Base-by-base conservation (phyloP, 2,113 vertebrate genomes). In the Indicator maculatus region DNA sequence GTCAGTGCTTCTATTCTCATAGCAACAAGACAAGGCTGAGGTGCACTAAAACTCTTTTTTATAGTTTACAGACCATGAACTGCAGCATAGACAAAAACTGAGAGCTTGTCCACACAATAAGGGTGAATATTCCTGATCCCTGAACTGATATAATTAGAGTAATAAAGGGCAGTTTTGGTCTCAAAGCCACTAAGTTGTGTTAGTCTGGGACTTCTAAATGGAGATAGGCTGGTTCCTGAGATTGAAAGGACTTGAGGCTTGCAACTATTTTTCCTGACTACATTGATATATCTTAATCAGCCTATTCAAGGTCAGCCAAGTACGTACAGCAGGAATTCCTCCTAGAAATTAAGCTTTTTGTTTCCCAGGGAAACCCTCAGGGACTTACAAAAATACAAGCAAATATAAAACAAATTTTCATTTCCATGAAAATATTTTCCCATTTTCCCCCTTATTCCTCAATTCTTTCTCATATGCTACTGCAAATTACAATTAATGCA, bases 401-500 rank as follows among this genome's bases (percentile, higher is more conserved):
- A 90, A 47, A 53, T 67, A 44, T 45, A 78, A 71, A 74, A 90
- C 31, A 93, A 41, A 26, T n/a, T 79, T 92, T n/a, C 7, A 61
- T 89, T 87, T 80, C 72, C 63, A 74, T 58, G 60, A 24, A 81
- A 90, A 52, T 71, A 59, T 77, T 77, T 81, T 61, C 16, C 41
- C 36, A 88, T 79, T 94, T 88, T 50, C 78, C 78, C 76, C 28
- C 55, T 69, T 50, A 31, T 3, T 45, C 45, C 56, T 90, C 82
- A 56, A 27, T 90, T 90, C 30, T 23, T 75, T 66, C 50, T 55
- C 36, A 91, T 77, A 74, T n/a, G 20, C 18, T 60, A 84, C 71
- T 74, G 55, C 24, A 84, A 93, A 90, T 74, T 81, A 80, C 52
- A 95, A 92, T 81, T 83, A 84, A 94, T 86, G n/a, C 13, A 44